Percentiles rank a stretch among this genome's conserved stretches.
Conservation (phyloP, 1,140 invertebrate genomes). For the Dendrolimus kikuchii region DNA sequence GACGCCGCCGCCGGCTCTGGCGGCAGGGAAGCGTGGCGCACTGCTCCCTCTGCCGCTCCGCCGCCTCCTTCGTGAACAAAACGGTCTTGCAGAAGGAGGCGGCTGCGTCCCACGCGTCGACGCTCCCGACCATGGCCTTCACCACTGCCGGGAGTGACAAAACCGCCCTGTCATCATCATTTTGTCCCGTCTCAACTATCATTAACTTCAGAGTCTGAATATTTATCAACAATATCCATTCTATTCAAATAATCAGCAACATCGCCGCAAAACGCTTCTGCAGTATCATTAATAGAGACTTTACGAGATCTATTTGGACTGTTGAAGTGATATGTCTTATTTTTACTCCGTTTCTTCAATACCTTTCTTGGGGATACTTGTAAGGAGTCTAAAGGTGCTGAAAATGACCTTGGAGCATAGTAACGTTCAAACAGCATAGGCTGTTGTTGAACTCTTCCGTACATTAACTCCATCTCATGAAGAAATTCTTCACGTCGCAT, state of each 20-base stretch:
- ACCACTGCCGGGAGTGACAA: too few species aligned
- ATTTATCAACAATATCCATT: conserved; percentile 46
- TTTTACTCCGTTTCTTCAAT: conserved; percentile 30
- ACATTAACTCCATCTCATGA: conserved; percentile 81
- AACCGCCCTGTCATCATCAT: conserved; percentile 5
- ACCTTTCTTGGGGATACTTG: conserved; percentile 45
- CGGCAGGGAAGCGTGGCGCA: too few species aligned
- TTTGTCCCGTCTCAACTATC: conserved; percentile 28
- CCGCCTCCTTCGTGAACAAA: too few species aligned
- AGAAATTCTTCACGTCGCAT: conserved; percentile 78
- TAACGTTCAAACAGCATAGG: conserved; percentile 81
- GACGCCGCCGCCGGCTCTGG: too few species aligned
- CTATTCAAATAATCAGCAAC: conserved; percentile 53
- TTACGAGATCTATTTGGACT: conserved; percentile 35
- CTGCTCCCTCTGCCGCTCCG: too few species aligned
- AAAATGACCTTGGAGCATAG: conserved; percentile 72
- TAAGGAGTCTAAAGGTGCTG: conserved; percentile 30
- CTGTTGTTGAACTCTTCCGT: conserved; percentile 78
- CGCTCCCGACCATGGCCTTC: too few species aligned
- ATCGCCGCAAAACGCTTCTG: conserved; percentile 68
- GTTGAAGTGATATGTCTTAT: conserved; percentile 36
- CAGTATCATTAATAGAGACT: conserved; percentile 73
- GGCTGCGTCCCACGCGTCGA: too few species aligned
- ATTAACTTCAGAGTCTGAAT: conserved; percentile 34
- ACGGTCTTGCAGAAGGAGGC: too few species aligned